Evolutionary conservation across 2,888 invertebrate genomes (phyloP), one percentile per base, ranked within the genome.

Genomic region (Hydriomena furcata): DNA sequence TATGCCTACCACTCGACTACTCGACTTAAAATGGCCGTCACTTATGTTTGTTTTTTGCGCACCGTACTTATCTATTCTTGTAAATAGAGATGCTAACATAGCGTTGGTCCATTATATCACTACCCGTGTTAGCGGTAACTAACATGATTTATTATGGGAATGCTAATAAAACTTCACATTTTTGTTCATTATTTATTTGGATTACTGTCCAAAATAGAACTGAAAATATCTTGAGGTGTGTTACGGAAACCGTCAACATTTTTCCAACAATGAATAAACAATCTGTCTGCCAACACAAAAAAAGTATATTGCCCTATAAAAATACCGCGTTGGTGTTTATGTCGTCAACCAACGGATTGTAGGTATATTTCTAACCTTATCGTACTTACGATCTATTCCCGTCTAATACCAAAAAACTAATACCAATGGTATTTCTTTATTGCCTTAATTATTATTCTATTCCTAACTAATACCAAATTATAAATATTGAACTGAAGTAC

Each of bases 231-330:
- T 7, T 28, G 13, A 32, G 40, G 30, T 40, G 43, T 44, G 50
- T 8, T 63, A 46, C 58, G 59, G 60, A 71, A 73, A 67, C 61
- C 57, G 56, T 67, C 64, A 35, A 36, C 27, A 25, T 46, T 25
- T 34, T 71, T 71, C 72, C 65, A 58, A 65, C 65, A 67, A 73
- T 76, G 71, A 74, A 72, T 77, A 81, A 82, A 81, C 78, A 79
- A 44, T 52, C 63, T 44, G 50, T 44, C 76, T 63, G 62, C 85
- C 84, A 83, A 85, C 85, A 85, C 85, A 83, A 83, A 79, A 68
- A 77, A 79, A 85, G 84, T 82, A 84, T 82, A 73, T 70, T 79
- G 79, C 71, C 66, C 73, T 78, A 81, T 79, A 81, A 81, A 86
- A 85, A 84, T 84, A 84, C 82, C 81, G 52, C 10, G 24, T 24